A percentile compares a stretch with the other conserved stretches of the same genome.
Evolutionary conservation across 2,797 vertebrate genomes (phyloP).

Genomic region (Spinus pinus): DNA sequence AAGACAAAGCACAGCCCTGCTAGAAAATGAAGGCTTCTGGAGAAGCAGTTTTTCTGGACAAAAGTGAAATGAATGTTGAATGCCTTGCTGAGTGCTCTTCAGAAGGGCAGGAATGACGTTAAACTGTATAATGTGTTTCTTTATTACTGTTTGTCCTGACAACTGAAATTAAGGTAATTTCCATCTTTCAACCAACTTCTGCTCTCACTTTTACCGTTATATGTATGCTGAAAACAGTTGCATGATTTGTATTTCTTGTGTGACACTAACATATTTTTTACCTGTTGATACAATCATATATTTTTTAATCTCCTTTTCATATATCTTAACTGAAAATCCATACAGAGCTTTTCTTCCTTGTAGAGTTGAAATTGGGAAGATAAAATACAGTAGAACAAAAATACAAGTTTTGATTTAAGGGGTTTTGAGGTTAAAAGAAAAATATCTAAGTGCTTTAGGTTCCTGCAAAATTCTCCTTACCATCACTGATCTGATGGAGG

Average conservation of each 20-base stretch:
- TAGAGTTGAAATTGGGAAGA: not conserved
- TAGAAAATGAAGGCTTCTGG: not conserved
- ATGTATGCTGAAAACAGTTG: not conserved
- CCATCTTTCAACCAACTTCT: not conserved
- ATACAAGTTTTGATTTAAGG: not conserved
- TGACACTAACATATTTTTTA: not conserved
- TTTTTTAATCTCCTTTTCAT: not conserved
- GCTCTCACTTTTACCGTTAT: not conserved
- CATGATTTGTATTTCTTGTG: not conserved
- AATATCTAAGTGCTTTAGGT: not conserved
- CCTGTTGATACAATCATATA: not conserved
- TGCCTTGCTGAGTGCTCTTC: not conserved
- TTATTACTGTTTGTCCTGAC: not conserved
- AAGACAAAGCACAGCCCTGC: not conserved
- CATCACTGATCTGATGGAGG: not conserved
- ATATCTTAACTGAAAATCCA: not conserved
- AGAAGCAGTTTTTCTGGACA: not conserved
- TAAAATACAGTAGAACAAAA: not conserved
- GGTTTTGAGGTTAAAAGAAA: not conserved
- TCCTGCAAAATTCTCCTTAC: not conserved
- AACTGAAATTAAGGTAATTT: not conserved
- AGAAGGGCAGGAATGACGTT: not conserved
- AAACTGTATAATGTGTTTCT: not conserved
- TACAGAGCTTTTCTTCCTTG: not conserved
- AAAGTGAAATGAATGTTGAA: not conserved